These are phyloP conservation scores for Malurus leucopterus DNA, from an alignment of 2,797 vertebrate genomes.

Conservation along the genomic window DNA sequence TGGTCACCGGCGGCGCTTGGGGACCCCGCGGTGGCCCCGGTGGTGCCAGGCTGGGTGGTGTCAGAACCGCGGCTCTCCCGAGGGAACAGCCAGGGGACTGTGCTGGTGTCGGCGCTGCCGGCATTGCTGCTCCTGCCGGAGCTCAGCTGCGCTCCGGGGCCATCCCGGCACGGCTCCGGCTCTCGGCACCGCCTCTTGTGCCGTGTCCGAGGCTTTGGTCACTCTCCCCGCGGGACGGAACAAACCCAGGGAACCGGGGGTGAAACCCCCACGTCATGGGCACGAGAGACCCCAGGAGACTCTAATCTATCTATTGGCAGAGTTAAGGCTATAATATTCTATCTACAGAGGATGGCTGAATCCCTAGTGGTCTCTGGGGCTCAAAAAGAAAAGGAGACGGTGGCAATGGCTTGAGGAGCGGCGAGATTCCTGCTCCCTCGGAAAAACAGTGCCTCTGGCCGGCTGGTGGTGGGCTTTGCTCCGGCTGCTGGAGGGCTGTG, in stretches of 20 bases:
- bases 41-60: not conserved
- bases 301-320: constrained; percentile 62
- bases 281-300: constrained; percentile 44
- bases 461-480: not conserved
- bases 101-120: not conserved
- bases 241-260: not conserved
- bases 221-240: not conserved
- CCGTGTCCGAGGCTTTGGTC: not conserved
- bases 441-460: not conserved
- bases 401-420: not conserved
- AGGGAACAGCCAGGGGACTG: not conserved
- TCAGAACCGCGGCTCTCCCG: not conserved
- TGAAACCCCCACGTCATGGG: not conserved
- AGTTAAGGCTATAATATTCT: constrained; percentile 73
- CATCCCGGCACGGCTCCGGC: not conserved
- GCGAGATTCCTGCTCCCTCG: not conserved
- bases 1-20: accelerated
- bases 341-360: constrained; percentile 69
- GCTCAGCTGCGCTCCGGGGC: not conserved
- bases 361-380: constrained; percentile 54
- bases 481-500: not conserved
- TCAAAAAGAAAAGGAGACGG: not conserved
- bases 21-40: not conserved
- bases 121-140: not conserved
- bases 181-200: not conserved